Percentiles rank a stretch among this genome's conserved stretches.
These are phyloP conservation scores for Pelagia noctiluca DNA, from an alignment of 30 jellyfish, hydroid and myxozoan genomes.

Conservation along the genomic window DNA sequence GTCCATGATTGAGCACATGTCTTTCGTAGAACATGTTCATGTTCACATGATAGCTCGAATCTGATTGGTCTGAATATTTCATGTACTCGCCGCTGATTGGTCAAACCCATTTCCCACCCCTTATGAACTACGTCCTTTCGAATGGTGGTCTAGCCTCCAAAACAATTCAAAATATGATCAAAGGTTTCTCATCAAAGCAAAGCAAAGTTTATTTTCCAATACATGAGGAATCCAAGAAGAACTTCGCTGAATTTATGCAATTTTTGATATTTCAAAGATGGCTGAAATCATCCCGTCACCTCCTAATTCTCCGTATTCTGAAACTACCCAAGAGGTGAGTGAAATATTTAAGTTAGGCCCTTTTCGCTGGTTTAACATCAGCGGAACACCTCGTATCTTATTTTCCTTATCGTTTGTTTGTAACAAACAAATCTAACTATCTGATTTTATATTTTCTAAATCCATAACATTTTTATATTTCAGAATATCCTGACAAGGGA, in stretches of 20 bases:
- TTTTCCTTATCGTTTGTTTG: background rate
- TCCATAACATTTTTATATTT: background rate
- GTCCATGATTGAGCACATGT: conserved; percentile 51
- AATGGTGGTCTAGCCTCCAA: conserved; percentile 72
- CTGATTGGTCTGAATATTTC: conserved; percentile 47
- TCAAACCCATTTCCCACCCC: conserved; percentile 82
- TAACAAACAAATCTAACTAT: conserved; percentile 3
- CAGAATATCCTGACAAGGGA: conserved; percentile 9
- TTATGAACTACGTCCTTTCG: conserved; percentile 55
- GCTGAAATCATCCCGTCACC: conserved; percentile 73
- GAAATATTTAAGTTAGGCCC: background rate
- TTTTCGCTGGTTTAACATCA: too few relatives aligned
- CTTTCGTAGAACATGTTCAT: conserved; percentile 27
- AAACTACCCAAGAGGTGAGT: background rate
- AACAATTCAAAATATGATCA: too few relatives aligned
- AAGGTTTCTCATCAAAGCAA: too few relatives aligned
- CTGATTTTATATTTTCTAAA: too few relatives aligned
- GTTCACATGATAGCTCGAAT: conserved; percentile 37
- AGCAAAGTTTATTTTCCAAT: too few relatives aligned
- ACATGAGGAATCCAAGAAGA: too few relatives aligned
- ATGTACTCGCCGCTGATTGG: conserved; percentile 50
- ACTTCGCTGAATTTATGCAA: too few relatives aligned
- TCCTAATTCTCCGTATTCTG: conserved; percentile 62
- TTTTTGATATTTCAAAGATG: conserved; percentile 10
- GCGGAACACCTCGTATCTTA: background rate